Percentiles rank a stretch among this genome's conserved stretches.
These are phyloP conservation scores for Clytia hemisphaerica DNA, from an alignment of 30 jellyfish, hydroid and myxozoan genomes.

Conservation along the genomic window DNA sequence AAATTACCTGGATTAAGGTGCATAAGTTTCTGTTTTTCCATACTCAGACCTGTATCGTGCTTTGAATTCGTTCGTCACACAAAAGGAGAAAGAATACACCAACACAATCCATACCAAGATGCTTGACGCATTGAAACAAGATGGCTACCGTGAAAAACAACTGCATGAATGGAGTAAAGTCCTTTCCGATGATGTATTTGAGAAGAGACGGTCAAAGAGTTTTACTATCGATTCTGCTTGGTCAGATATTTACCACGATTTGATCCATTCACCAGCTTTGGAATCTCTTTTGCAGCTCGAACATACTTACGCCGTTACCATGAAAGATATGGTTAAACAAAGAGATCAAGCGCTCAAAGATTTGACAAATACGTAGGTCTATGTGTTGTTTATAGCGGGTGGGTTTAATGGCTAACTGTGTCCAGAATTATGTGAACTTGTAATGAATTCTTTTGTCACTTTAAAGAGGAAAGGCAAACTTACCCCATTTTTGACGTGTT, in stretches of 20 bases:
- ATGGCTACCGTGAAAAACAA: constrained; percentile 9
- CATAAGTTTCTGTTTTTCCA: not conserved
- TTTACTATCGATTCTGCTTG: constrained; percentile 49
- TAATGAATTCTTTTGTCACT: too few relatives aligned
- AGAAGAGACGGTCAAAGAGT: constrained; percentile 24
- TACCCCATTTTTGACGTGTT: too few relatives aligned
- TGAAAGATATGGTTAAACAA: constrained; percentile 54
- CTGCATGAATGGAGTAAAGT: constrained; percentile 56
- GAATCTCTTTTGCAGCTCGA: constrained; percentile 75
- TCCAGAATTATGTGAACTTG: too few relatives aligned
- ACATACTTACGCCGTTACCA: constrained; percentile 73
- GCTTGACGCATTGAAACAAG: constrained; percentile 13
- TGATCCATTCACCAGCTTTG: constrained; percentile 94
- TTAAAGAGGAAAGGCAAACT: too few relatives aligned
- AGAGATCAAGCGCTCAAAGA: constrained; percentile 46
- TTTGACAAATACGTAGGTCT: constrained; percentile 54
- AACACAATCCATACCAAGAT: constrained; percentile 2
- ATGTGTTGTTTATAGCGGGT: not conserved
- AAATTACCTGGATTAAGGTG: not conserved
- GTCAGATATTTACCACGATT: constrained; percentile 68
- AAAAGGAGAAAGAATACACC: constrained; percentile 46
- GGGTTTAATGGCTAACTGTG: too few relatives aligned
- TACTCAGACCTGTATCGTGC: constrained; percentile 41
- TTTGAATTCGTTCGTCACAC: constrained; percentile 45
- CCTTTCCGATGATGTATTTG: constrained; percentile 37